These are phyloP conservation scores for Bubo scandiacus DNA, from an alignment of 2,113 vertebrate species.

Conservation along the genomic window DNA sequence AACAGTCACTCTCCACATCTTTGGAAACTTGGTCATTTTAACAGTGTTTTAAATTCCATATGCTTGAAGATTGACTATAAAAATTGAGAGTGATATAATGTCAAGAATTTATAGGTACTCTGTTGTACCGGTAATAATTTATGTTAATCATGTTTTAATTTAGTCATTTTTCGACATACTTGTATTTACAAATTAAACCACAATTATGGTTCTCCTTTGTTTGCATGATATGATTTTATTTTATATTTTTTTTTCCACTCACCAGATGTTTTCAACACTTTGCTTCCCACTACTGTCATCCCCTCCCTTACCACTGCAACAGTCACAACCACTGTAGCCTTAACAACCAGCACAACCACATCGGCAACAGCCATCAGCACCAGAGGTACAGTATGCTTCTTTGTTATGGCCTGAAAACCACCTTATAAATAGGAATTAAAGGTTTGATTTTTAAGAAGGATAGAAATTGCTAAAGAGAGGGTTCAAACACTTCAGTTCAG, in stretches of 20 bases:
- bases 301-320: constrained; percentile 91
- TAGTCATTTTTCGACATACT: constrained; percentile 66
- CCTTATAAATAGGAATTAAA: constrained; percentile 3
- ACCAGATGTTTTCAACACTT: constrained; percentile 95
- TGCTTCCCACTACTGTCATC: constrained; percentile 93
- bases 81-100: constrained; percentile 75
- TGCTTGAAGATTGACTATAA: constrained; percentile 25
- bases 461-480: background rate
- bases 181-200: constrained; percentile 78
- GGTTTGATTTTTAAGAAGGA: background rate
- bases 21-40: constrained; percentile 40
- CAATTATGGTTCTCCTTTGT: constrained; percentile 76
- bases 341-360: constrained; percentile 89
- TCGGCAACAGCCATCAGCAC: constrained; percentile 84
- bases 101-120: constrained; percentile 70
- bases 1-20: constrained; percentile 72
- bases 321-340: constrained; percentile 89
- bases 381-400: constrained; percentile 93
- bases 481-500: background rate
- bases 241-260: constrained; percentile 88
- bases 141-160: constrained; percentile 73
- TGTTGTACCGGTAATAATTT: constrained; percentile 66
- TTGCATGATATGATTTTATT: constrained; percentile 85
- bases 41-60: constrained; percentile 11
- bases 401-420: constrained; percentile 74